phyloP scores from a whole-genome alignment of 2,113 vertebrate genomes.

The Plectropomus leopardus region DNA sequence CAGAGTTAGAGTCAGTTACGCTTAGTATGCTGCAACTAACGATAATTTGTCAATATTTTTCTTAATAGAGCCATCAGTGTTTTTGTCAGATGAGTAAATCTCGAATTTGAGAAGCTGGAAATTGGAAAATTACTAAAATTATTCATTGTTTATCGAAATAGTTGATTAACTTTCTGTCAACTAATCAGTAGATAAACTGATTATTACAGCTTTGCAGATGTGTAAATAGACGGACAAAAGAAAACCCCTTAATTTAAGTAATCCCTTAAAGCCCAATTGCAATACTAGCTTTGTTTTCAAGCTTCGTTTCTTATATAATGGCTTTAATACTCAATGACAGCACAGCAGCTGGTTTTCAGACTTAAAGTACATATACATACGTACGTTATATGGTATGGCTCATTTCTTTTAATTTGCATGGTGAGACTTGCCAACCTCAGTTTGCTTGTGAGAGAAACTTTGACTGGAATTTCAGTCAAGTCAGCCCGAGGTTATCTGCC shows the following conservation, averaged over 20 bases:
- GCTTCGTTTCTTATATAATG: neutral
- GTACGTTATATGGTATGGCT: neutral
- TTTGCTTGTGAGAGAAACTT: slow-evolving; percentile 17
- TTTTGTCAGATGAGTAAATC: neutral
- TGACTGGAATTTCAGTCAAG: slow-evolving; percentile 43
- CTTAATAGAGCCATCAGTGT: neutral
- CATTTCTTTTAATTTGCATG: neutral
- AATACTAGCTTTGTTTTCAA: neutral
- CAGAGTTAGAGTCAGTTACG: neutral
- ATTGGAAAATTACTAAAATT: no score
- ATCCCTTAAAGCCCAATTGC: neutral
- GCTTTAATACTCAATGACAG: neutral
- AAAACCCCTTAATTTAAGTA: neutral
- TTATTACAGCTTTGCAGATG: neutral
- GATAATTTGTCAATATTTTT: neutral
- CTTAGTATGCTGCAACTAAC: neutral
- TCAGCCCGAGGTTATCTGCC: slow-evolving; percentile 16
- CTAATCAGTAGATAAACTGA: no score
- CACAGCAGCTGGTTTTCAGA: neutral
- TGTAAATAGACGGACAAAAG: neutral
- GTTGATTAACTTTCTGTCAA: no score
- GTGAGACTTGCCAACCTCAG: neutral
- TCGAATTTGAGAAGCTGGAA: neutral
- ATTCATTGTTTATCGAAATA: no score
- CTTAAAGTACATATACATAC: neutral